Conservation (phyloP, 92 coral and sea anemone genomes). For the Phenganax subtilis region DNA sequence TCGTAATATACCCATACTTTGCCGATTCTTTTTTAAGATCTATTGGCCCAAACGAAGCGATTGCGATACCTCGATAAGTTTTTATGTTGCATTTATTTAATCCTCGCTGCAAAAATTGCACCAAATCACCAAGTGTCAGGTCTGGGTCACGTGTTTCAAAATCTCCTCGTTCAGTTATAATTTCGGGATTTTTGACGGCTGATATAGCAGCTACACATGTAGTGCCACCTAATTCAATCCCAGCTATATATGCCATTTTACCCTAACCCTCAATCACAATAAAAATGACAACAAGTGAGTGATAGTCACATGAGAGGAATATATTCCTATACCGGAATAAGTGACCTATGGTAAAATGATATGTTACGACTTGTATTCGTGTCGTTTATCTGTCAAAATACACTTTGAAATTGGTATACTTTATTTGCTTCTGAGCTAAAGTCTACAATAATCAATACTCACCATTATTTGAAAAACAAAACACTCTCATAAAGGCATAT, state of each 20-base stretch:
- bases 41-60: conserved; percentile 92
- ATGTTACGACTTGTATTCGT: too few species aligned
- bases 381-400: too few species aligned
- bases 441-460: too few species aligned
- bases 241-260: conserved; percentile 56
- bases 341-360: too few species aligned
- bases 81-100: conserved; percentile 44
- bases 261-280: neutral
- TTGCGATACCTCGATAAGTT: conserved; percentile 60
- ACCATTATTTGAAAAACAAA: too few species aligned
- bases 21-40: conserved; percentile 63
- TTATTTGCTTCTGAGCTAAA: too few species aligned
- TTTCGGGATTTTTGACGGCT: conserved; percentile 47
- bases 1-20: conserved; percentile 77
- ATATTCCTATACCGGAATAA: too few species aligned
- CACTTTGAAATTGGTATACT: too few species aligned
- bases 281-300: neutral
- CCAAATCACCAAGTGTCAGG: conserved; percentile 49
- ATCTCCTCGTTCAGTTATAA: conserved; percentile 54
- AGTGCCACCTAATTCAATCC: conserved; percentile 92
- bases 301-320: too few species aligned
- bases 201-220: conserved; percentile 82
- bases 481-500: too few species aligned
- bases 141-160: conserved; percentile 53
- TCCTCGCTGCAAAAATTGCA: conserved; percentile 52